Evolutionary conservation across 2,797 vertebrate genomes (phyloP), one percentile per base, ranked within the genome.

Genomic region (Artibeus jamaicensis): DNA sequence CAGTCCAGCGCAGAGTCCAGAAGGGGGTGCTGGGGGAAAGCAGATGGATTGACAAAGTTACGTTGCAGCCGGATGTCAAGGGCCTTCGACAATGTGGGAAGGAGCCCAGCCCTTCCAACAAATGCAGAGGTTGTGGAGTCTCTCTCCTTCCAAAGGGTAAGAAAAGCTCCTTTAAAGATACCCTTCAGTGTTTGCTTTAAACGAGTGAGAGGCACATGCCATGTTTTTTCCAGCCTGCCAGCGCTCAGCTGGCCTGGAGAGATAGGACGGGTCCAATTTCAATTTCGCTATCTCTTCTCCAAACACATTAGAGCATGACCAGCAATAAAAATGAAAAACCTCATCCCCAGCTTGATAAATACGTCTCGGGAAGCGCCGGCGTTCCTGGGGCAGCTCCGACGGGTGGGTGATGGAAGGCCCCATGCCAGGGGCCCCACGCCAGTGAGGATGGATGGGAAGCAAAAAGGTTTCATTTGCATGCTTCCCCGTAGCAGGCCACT

Each of bases 241-340:
- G 82, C 92, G 48, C 82, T 94, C 77, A 55, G 88, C 94, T 96
- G 96, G 65, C 55, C 1, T 26, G n/a, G 79, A 46, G 95, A 97
- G 96, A 95, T 96, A 97, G 96, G 94, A 55, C 50, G 0, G 37
- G 86, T 73, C 76, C 93, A 96, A 96, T 96, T 97, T 96, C 96
- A 86, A 78, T 95, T 91, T 79, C 62, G 3, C 76, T 97, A 78
- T 97, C 93, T 94, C 92, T 48, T 86, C 86, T 73, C 18, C 94
- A 96, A 86, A 82, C 94, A 96, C 95, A 87, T 93, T 93, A 92
- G 94, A 95, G 93, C 96, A 77, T 97, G 93, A 87, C 93, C 93
- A 96, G 88, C 79, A 86, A 81, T 94, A 81, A 89, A 94, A 95
- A 97, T 94, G 97, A 86, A 94, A 97, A 96, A 92, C 83, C 83